Evolutionary conservation across 1,140 invertebrate genomes (phyloP).

Genomic region (Tenebrio molitor): DNA sequence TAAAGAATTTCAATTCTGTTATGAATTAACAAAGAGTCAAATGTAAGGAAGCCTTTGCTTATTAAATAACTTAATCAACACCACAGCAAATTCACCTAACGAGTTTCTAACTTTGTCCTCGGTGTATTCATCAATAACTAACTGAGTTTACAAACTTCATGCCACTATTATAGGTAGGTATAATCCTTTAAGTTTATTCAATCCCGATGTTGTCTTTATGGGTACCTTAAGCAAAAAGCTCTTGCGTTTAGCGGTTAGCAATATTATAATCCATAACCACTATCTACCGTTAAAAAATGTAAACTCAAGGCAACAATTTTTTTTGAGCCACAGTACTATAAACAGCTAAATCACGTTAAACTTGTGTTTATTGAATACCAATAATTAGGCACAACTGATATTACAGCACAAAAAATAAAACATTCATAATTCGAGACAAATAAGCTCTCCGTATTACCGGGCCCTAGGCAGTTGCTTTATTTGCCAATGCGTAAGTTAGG

Average conservation of each 20-base stretch:
- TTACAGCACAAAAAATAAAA: too few species aligned
- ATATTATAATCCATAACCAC: background rate
- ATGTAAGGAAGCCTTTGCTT: constrained; percentile 33
- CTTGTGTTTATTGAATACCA: too few species aligned
- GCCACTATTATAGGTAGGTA: constrained; percentile 35
- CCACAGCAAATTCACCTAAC: constrained; percentile 39
- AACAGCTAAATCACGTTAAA: too few species aligned
- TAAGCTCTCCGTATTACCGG: too few species aligned
- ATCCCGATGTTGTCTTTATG: constrained; percentile 19
- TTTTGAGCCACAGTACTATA: too few species aligned
- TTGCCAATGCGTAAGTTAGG: too few species aligned
- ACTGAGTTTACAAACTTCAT: constrained; percentile 33
- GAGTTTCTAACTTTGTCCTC: constrained; percentile 31
- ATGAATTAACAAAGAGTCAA: constrained; percentile 27
- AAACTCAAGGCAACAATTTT: too few species aligned
- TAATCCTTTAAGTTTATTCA: constrained; percentile 33
- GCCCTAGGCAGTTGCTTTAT: too few species aligned
- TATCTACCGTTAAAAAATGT: too few species aligned
- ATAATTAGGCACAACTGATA: too few species aligned
- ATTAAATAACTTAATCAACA: constrained; percentile 43
- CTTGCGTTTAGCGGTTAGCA: background rate
- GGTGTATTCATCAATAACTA: constrained; percentile 38
- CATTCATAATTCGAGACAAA: too few species aligned
- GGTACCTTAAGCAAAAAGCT: constrained; percentile 7
- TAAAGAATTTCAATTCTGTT: constrained; percentile 28